Evolutionary conservation across 2,113 vertebrate genomes (phyloP).

Genomic region (Megaceryle maxima): DNA sequence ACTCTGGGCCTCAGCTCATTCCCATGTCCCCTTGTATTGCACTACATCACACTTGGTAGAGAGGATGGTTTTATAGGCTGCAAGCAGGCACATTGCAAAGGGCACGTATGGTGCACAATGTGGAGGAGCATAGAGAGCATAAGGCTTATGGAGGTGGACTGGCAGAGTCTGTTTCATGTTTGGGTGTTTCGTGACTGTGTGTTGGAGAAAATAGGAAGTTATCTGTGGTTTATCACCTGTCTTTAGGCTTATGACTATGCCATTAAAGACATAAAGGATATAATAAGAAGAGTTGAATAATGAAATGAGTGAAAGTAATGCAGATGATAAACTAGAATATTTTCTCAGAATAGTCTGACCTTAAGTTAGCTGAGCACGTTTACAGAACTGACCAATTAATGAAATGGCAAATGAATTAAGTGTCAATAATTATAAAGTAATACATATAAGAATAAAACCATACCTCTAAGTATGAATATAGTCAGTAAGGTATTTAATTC

Average conservation of each 20-base stretch:
- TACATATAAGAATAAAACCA: not conserved
- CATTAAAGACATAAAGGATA: not conserved
- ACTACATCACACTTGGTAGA: not conserved
- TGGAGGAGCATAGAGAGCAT: rapidly evolving
- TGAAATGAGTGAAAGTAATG: not conserved
- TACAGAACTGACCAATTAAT: not conserved
- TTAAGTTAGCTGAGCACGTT: not conserved
- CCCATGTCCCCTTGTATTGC: rapidly evolving
- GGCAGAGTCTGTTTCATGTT: not conserved
- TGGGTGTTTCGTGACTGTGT: not conserved
- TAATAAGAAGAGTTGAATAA: not conserved
- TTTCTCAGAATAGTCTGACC: not conserved
- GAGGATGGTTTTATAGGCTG: not conserved
- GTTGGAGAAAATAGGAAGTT: not conserved
- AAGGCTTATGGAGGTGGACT: not conserved
- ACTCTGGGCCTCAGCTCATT: not conserved
- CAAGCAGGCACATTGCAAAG: not conserved
- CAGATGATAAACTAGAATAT: not conserved
- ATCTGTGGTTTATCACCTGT: not conserved
- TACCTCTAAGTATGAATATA: not conserved
- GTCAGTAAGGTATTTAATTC: not conserved
- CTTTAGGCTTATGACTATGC: not conserved
- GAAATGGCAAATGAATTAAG: not conserved
- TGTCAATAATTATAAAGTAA: not conserved
- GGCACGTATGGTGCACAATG: not conserved